phyloP scores from a whole-genome alignment of 2,888 invertebrate genomes.

The Clepsis dumicolana region DNA sequence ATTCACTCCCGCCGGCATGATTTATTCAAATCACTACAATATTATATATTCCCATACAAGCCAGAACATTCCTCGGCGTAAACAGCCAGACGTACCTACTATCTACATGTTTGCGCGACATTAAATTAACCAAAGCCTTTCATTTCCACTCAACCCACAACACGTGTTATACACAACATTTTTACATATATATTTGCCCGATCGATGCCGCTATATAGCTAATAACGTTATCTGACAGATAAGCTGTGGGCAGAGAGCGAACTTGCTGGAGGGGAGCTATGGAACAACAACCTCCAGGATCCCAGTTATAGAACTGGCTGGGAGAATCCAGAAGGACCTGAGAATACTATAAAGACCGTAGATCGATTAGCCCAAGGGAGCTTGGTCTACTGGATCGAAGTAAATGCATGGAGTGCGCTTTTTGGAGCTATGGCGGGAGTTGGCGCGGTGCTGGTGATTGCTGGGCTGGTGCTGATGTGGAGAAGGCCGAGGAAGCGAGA shows the following conservation, averaged over 20 bases:
- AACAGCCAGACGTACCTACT: not conserved
- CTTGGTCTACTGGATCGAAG: constrained; percentile 54
- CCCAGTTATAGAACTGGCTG: not conserved
- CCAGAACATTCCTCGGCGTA: constrained; percentile 10
- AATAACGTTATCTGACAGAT: constrained; percentile 81
- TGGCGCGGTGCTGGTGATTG: constrained; percentile 70
- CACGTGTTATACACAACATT: constrained; percentile 21
- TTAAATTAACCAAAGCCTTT: constrained; percentile 35
- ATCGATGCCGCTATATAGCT: constrained; percentile 76
- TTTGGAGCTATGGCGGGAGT: constrained; percentile 76
- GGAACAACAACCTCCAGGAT: constrained; percentile 51
- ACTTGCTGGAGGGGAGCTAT: constrained; percentile 58
- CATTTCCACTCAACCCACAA: constrained; percentile 19
- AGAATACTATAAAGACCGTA: constrained; percentile 50
- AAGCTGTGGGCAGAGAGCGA: constrained; percentile 73
- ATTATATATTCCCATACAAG: not conserved
- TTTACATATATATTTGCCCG: constrained; percentile 54
- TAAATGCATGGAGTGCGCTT: constrained; percentile 73
- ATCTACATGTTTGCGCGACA: constrained; percentile 20
- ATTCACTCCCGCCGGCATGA: not conserved
- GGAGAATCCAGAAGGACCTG: constrained; percentile 40
- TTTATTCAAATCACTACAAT: constrained; percentile 10
- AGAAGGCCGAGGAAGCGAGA: constrained; percentile 66
- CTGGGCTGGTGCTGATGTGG: constrained; percentile 69
- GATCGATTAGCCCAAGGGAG: constrained; percentile 54